phyloP scores from a whole-genome alignment of 2,797 vertebrate genomes.

The Muscicapa comitata region DNA sequence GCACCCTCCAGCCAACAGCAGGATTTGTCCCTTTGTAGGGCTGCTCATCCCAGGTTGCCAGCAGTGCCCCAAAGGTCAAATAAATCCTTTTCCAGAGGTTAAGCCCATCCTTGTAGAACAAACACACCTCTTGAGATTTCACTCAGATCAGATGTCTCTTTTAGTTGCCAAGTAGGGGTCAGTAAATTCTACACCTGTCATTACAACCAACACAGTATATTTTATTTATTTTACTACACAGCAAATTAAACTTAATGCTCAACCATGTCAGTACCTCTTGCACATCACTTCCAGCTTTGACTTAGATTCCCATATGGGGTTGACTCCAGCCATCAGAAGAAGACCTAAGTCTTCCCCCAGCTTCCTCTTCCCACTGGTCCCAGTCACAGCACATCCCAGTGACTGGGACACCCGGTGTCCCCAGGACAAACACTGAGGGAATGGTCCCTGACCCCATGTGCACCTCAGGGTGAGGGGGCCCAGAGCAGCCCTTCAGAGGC shows the following conservation, averaged over 20 bases:
- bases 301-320: background rate
- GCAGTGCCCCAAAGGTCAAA: background rate
- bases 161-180: background rate
- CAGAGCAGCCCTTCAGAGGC: background rate
- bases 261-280: background rate
- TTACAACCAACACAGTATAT: background rate
- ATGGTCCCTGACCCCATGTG: background rate
- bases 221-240: background rate
- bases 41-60: background rate
- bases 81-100: background rate
- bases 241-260: background rate
- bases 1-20: background rate
- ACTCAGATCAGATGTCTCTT: background rate
- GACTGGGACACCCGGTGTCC: accelerated
- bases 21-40: background rate
- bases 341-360: background rate
- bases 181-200: background rate
- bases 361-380: background rate
- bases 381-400: background rate
- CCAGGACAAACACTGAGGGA: background rate
- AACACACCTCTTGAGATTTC: background rate
- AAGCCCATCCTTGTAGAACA: background rate
- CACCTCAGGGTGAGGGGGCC: accelerated
- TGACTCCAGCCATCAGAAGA: background rate
- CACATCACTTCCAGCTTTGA: background rate